Base-by-base conservation (phyloP, 2,888 invertebrate genomes). In the Folsomia manolachei region DNA sequence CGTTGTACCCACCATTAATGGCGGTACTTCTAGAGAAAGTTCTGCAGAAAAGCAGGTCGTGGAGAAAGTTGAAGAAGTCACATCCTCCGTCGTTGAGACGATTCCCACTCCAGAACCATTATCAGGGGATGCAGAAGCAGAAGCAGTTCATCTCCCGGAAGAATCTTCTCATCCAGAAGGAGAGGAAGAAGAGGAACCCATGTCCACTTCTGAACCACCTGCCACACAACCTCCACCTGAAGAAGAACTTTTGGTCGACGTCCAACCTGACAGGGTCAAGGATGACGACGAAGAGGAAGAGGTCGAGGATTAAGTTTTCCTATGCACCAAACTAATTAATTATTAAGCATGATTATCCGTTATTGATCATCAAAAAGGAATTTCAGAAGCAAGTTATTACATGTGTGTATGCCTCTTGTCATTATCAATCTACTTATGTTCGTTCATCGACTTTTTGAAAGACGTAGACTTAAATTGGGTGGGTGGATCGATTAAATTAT, bases 181-280 rank as follows among this genome's bases (percentile, higher is more conserved):
- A 7, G 21, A n/a, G 4, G 56, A 56, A 51, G 62, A 63, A 27
- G 69, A 69, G 19, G 51, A 27, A 19, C 56, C 63, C n/a, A 67
- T 51, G 39, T 53, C 65, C n/a, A 67, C 66, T 26, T 19, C 71
- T 7, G 68, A 64, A 68, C 26, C 63, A 51, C 26, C 72, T 26
- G 78, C 73, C 24, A 62, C 70, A 23, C 65, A 73, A 52, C 62
- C 77, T 53, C 81, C 80, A 63, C 81, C 63, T 27, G 77, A 56
- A 19, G 78, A 78, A 56, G 52, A 75, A 27, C 70, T 74, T 79
- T 81, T 68, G 73, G 77, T 62, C 65, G 80, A 81, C 73, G 81
- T 79, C 2, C 80, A 82, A n/a, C 78, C 81, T 19, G 81, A 81
- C 23, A n/a, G n/a, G n/a, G 81, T 78, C 51, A 81, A 81, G 71